Conservation (phyloP, 1,140 invertebrate species). For the Zaprionus tsacasi region DNA sequence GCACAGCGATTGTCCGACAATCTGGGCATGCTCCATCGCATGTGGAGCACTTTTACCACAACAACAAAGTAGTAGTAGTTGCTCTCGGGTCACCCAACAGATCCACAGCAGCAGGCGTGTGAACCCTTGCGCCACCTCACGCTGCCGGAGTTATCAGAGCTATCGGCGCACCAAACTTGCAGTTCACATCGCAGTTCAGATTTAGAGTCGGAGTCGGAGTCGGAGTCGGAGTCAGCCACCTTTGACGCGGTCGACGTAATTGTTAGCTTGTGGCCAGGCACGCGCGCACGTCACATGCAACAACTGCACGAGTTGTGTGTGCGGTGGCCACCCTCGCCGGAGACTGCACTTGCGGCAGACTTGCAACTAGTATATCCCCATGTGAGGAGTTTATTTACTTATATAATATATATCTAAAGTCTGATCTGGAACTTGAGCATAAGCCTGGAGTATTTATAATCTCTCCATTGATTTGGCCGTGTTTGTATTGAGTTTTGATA, state of each 20-base stretch:
- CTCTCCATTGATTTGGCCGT: too few relatives aligned
- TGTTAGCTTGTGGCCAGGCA: conserved; percentile 67
- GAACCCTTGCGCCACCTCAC: conserved; percentile 6
- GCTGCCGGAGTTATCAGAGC: conserved; percentile 45
- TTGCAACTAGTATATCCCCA: conserved; percentile 83
- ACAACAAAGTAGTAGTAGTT: neutral
- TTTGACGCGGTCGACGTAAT: conserved; percentile 69
- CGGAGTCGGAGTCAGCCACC: conserved; percentile 38
- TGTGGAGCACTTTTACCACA: neutral
- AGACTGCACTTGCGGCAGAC: conserved; percentile 53
- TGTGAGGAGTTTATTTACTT: conserved; percentile 59
- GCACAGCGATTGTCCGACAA: conserved; percentile 1
- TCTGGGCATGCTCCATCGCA: neutral
- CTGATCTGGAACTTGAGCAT: neutral
- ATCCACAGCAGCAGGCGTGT: neutral
- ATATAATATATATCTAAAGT: too few relatives aligned
- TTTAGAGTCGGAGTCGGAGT: too few relatives aligned
- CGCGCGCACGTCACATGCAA: conserved; percentile 63
- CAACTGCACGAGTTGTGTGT: conserved; percentile 66
- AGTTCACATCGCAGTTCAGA: conserved; percentile 54
- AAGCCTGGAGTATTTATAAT: too few relatives aligned
- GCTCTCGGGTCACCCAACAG: too few relatives aligned
- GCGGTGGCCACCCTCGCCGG: conserved; percentile 58
- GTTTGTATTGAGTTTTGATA: too few relatives aligned
- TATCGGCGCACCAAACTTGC: conserved; percentile 65